phyloP scores from a whole-genome alignment of 2,113 vertebrate species.

The Phasianus colchicus region DNA sequence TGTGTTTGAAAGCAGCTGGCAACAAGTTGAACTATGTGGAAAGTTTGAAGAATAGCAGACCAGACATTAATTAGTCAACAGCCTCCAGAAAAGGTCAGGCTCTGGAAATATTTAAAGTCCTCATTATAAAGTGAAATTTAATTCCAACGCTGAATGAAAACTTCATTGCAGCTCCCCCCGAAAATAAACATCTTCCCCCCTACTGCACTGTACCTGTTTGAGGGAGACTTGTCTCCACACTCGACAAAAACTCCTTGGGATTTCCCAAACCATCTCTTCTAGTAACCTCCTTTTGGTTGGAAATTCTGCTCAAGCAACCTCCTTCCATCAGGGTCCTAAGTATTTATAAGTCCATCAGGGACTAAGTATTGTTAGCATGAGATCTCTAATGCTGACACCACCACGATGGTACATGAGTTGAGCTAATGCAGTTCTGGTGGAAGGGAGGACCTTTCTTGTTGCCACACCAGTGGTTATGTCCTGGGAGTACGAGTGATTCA shows the following conservation, averaged over 20 bases:
- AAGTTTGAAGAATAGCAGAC: constrained; percentile 73
- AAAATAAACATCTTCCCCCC: neutral
- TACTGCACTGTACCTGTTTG: rapidly evolving
- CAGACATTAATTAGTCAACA: constrained; percentile 71
- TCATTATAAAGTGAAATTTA: constrained; percentile 59
- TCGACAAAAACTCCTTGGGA: neutral
- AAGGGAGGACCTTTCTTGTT: neutral
- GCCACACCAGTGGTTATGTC: neutral
- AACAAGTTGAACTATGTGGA: constrained; percentile 60
- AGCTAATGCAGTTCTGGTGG: neutral
- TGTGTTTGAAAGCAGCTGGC: constrained; percentile 67
- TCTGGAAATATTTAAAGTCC: constrained; percentile 70
- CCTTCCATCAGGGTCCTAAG: too few relatives aligned
- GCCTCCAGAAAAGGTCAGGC: constrained; percentile 58
- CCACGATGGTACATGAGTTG: neutral
- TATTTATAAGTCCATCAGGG: too few relatives aligned
- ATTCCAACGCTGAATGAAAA: constrained; percentile 46
- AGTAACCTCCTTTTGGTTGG: neutral
- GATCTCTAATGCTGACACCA: neutral
- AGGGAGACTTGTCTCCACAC: neutral
- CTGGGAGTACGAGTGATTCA: neutral
- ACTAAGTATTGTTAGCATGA: neutral
- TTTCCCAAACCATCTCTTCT: neutral
- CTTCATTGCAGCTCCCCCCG: neutral
- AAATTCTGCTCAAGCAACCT: neutral